Evolutionary conservation across 1,140 invertebrate genomes (phyloP).

Genomic region (Gryon sp.): DNA sequence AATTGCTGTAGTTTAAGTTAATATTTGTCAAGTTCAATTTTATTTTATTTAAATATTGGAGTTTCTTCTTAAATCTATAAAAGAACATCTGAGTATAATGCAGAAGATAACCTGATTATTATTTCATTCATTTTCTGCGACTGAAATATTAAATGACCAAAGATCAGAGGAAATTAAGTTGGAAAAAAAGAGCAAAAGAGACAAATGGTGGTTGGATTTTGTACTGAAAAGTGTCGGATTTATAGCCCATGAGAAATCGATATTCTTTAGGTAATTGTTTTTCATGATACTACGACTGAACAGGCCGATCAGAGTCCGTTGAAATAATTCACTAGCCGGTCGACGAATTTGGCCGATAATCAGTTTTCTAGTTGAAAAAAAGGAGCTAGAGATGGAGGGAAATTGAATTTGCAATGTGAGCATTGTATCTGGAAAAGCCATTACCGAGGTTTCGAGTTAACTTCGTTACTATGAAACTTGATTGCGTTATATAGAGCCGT

Average conservation of each 20-base stretch:
- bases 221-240: constrained; percentile 8
- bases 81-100: no score
- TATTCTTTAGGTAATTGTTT: constrained; percentile 28
- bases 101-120: no score
- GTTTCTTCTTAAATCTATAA: no score
- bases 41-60: no score
- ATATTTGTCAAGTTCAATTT: no score
- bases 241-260: constrained; percentile 5
- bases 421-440: constrained; percentile 62
- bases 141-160: no score
- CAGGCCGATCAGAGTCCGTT: constrained; percentile 11
- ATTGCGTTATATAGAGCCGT: constrained; percentile 63
- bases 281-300: constrained; percentile 18
- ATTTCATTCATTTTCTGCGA: no score
- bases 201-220: no score
- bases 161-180: no score
- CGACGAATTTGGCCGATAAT: constrained; percentile 44
- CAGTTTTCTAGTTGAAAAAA: constrained; percentile 46
- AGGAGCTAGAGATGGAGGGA: constrained; percentile 14
- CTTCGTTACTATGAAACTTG: constrained; percentile 55
- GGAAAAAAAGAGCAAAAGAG: no score
- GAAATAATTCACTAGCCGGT: constrained; percentile 18
- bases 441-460: constrained; percentile 59
- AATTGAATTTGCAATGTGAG: constrained; percentile 61
- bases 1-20: no score